Evolutionary conservation across 2,797 vertebrate genomes (phyloP).

Genomic region (Hylomyscus alleni): DNA sequence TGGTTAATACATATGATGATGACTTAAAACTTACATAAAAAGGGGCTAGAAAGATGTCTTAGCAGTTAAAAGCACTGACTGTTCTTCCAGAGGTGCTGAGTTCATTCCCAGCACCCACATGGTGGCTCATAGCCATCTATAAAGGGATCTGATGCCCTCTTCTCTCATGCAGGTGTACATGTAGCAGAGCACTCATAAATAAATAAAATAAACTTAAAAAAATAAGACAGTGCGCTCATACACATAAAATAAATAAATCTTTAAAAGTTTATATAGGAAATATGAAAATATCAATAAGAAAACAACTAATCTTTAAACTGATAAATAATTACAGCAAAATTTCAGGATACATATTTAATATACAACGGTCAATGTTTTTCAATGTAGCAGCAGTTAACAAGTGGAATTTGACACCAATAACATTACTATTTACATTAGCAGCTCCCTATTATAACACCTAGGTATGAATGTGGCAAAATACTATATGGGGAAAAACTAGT

Average conservation of each 20-base stretch:
- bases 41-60: neutral
- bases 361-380: neutral
- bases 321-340: neutral
- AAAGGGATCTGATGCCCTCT: neutral
- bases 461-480: neutral
- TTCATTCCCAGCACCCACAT: neutral
- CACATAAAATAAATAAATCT: neutral
- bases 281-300: neutral
- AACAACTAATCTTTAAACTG: neutral
- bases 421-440: neutral
- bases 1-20: neutral
- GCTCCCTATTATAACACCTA: neutral
- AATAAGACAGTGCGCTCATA: neutral
- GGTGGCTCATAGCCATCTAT: neutral
- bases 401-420: neutral
- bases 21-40: neutral
- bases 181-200: neutral
- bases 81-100: neutral
- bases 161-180: neutral
- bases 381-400: neutral
- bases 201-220: neutral
- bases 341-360: neutral
- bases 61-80: neutral
- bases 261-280: neutral
- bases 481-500: neutral